Conservation (phyloP, 2,797 vertebrate species). For the Chiloscyllium punctatum region DNA sequence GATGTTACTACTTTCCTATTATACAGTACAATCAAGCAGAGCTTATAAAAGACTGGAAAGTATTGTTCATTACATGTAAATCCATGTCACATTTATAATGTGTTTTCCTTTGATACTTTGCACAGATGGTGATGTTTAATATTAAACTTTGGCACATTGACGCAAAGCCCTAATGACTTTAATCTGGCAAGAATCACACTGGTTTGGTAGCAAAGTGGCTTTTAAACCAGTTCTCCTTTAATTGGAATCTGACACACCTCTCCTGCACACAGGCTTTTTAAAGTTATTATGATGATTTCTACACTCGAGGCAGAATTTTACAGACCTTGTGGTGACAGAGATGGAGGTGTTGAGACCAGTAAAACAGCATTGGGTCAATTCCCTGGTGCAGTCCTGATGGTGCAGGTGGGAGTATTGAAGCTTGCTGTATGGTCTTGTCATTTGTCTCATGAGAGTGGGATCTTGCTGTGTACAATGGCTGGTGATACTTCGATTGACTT, state of each 20-base stretch:
- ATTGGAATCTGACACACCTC: background rate
- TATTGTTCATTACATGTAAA: background rate
- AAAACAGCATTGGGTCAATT: too few relatives aligned
- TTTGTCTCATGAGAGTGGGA: too few relatives aligned
- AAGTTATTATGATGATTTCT: background rate
- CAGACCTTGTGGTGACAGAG: too few relatives aligned
- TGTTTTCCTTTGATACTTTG: constrained; percentile 26
- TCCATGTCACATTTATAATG: background rate
- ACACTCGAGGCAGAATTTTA: too few relatives aligned
- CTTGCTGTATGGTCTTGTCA: too few relatives aligned
- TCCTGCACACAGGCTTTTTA: background rate
- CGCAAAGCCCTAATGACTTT: background rate
- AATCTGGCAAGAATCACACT: background rate
- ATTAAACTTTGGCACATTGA: background rate
- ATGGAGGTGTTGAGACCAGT: too few relatives aligned
- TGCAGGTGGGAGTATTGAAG: too few relatives aligned
- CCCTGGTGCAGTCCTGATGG: too few relatives aligned
- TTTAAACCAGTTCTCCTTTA: background rate
- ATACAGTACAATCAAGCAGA: background rate
- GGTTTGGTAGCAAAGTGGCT: background rate
- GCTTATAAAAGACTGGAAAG: constrained; percentile 2
- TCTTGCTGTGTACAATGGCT: too few relatives aligned
- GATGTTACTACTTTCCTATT: background rate
- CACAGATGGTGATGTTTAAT: background rate
- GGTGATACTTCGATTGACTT: too few relatives aligned